phyloP scores from a whole-genome alignment of 2,797 vertebrate species.

The Sciurus carolinensis region DNA sequence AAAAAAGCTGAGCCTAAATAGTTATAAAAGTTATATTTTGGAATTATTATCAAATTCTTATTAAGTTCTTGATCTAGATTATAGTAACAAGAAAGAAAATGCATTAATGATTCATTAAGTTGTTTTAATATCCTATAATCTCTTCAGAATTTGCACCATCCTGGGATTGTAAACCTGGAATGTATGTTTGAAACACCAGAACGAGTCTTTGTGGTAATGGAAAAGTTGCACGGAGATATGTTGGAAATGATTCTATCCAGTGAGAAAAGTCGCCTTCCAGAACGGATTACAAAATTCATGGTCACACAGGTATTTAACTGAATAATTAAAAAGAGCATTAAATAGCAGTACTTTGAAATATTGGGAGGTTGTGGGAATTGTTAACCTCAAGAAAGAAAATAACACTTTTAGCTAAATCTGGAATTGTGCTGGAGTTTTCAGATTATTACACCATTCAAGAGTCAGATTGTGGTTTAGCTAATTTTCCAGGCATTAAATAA shows the following conservation, averaged over 20 bases:
- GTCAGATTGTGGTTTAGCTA: not conserved
- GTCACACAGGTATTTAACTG: conserved; percentile 95
- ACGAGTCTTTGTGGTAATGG: conserved; percentile 99
- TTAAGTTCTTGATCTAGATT: not conserved
- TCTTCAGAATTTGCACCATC: conserved; percentile 97
- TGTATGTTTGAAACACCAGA: conserved; percentile 99
- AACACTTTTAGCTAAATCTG: not conserved
- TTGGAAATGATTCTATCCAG: conserved; percentile 99
- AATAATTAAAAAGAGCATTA: conserved; percentile 57
- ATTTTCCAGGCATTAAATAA: conserved; percentile 67
- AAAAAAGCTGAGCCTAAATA: not conserved
- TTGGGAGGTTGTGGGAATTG: not conserved
- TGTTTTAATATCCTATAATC: conserved; percentile 66
- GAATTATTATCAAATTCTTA: not conserved
- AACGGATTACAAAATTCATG: conserved; percentile 97
- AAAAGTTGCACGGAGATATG: conserved; percentile 99
- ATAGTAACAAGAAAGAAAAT: not conserved
- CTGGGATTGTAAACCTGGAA: conserved; percentile 98
- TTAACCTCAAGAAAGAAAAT: conserved; percentile 42
- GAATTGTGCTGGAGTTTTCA: conserved; percentile 11
- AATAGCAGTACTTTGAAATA: conserved; percentile 32
- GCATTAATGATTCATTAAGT: not conserved
- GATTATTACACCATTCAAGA: not conserved
- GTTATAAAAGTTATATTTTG: not conserved
- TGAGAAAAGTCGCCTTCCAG: conserved; percentile 97